Conservation (phyloP, 2,113 vertebrate species). For the Eolophus roseicapilla region DNA sequence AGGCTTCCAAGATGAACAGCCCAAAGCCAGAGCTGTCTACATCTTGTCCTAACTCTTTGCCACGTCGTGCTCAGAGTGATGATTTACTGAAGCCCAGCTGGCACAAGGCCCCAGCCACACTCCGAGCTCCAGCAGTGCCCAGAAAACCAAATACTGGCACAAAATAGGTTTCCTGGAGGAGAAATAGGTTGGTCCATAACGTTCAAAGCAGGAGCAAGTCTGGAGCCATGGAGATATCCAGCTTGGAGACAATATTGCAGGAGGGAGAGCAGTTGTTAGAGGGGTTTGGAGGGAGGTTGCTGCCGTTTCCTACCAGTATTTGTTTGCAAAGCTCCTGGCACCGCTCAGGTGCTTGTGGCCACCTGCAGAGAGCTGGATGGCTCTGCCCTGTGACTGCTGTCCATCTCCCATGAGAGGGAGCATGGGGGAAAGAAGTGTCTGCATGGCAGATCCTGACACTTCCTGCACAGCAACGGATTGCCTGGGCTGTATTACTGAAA, state of each 20-base stretch:
- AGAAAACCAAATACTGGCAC: background rate
- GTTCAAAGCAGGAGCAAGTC: background rate
- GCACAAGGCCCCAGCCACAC: background rate
- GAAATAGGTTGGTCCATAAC: background rate
- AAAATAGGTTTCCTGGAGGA: background rate
- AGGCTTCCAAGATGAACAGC: background rate
- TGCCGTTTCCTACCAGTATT: background rate
- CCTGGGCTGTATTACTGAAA: background rate
- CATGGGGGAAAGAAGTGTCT: background rate
- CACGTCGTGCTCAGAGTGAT: fast-evolving
- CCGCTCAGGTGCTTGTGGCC: background rate
- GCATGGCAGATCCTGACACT: background rate
- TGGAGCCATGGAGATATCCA: background rate
- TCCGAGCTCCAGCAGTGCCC: background rate
- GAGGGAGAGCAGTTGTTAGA: background rate
- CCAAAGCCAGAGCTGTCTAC: background rate
- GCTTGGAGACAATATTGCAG: background rate
- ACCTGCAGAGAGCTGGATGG: background rate
- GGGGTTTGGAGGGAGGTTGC: background rate
- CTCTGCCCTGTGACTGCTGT: background rate
- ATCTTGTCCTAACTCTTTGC: background rate
- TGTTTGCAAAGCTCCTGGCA: background rate
- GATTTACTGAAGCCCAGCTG: background rate
- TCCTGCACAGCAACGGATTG: background rate
- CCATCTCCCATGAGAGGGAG: background rate